A percentile compares a stretch with the other conserved stretches of the same genome.
These are phyloP conservation scores for Rhynchonema sp. DNA, from an alignment of 2,888 invertebrate genomes.

Conservation along the genomic window DNA sequence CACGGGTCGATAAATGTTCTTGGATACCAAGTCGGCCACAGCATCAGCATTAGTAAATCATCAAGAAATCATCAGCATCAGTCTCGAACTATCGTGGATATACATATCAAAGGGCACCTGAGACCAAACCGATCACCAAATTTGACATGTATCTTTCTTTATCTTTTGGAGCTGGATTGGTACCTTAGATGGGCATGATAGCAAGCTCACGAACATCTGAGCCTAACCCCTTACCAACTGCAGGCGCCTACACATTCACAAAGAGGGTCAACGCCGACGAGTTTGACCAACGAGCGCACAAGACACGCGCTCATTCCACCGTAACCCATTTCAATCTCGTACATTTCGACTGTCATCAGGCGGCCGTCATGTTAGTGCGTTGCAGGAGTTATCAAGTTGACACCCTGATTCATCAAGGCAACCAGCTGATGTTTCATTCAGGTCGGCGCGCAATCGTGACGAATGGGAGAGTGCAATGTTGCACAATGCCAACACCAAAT, in stretches of 20 bases:
- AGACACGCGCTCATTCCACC: conserved; percentile 55
- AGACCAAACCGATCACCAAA: too few relatives aligned
- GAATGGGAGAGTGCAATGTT: conserved; percentile 96
- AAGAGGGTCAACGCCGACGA: conserved; percentile 84
- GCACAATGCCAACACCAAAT: conserved; percentile 91
- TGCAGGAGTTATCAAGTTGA: too few relatives aligned
- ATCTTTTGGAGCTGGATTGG: conserved; percentile 42
- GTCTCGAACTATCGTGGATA: too few relatives aligned
- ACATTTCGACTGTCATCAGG: conserved; percentile 92
- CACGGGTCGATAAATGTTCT: too few relatives aligned
- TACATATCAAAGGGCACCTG: too few relatives aligned
- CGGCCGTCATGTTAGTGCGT: conserved; percentile 57
- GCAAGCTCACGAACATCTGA: too few relatives aligned
- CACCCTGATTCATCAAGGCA: not conserved
- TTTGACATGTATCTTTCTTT: too few relatives aligned
- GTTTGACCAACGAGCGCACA: conserved; percentile 60
- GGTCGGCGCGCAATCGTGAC: conserved; percentile 51
- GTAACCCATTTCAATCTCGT: conserved; percentile 96
- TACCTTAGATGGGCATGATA: too few relatives aligned
- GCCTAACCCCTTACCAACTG: not conserved
- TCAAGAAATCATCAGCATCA: too few relatives aligned
- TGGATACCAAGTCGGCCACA: too few relatives aligned
- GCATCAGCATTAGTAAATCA: too few relatives aligned
- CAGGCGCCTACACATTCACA: conserved; percentile 34
- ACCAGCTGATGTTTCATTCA: conserved; percentile 11